Percentiles rank a stretch among this genome's conserved stretches.
These are phyloP conservation scores for Conus ventricosus DNA, from an alignment of 1,140 invertebrate species.

Conservation along the genomic window DNA sequence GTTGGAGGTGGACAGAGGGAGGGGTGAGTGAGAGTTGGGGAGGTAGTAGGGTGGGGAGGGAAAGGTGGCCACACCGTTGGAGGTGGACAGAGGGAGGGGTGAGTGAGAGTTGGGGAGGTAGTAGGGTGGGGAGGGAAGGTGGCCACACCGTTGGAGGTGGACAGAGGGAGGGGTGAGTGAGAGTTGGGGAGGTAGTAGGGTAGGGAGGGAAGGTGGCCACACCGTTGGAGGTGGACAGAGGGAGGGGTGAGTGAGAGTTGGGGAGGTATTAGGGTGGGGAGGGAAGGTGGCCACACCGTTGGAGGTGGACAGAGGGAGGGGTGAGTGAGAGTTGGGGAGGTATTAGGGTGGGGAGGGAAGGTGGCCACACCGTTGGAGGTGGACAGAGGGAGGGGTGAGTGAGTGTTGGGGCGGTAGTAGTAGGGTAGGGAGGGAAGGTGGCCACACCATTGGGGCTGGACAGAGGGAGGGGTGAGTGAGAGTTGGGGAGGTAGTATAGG, in stretches of 20 bases:
- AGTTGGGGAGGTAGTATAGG: neutral
- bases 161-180: neutral
- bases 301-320: constrained; percentile 45
- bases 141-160: constrained; percentile 58
- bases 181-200: neutral
- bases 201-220: too few species aligned
- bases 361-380: neutral
- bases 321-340: neutral
- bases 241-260: neutral
- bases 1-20: constrained; percentile 50
- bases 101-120: neutral
- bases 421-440: too few species aligned
- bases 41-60: neutral
- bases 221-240: neutral
- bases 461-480: neutral
- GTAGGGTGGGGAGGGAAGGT: constrained; percentile 45
- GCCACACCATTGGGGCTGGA: too few species aligned
- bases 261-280: too few species aligned
- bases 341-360: neutral
- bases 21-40: too few species aligned
- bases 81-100: neutral
- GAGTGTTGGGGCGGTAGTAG: too few species aligned
- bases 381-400: neutral
- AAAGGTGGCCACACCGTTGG: neutral
- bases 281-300: constrained; percentile 59